phyloP scores from a whole-genome alignment of 35 echinoderm and acorn worm species.

The Nesometra sesokonis region DNA sequence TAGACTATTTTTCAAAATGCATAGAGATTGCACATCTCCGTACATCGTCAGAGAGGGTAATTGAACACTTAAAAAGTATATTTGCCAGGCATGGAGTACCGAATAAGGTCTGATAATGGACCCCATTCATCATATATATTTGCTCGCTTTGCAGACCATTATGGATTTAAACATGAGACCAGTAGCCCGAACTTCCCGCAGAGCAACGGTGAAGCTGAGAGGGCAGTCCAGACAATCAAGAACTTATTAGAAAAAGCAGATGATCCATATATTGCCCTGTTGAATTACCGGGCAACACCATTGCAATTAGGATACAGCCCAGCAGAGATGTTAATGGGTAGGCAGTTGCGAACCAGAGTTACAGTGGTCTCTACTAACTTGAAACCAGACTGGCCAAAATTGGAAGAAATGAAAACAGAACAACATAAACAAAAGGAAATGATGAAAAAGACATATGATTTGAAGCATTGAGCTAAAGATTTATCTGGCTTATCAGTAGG shows the following conservation, averaged over 20 bases:
- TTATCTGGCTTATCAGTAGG: background rate
- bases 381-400: background rate
- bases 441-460: background rate
- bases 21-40: constrained; percentile 12
- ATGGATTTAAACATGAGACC: constrained; percentile 14
- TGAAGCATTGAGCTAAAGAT: background rate
- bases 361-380: background rate
- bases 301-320: background rate
- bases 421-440: background rate
- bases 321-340: constrained; percentile 12
- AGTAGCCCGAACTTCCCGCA: constrained; percentile 14
- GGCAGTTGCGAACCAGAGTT: background rate
- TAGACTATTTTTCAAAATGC: constrained; percentile 28
- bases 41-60: no score
- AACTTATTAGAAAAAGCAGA: constrained; percentile 2
- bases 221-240: background rate
- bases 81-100: constrained; percentile 26
- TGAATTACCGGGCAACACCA: constrained; percentile 30
- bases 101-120: background rate
- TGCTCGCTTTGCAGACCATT: constrained; percentile 1
- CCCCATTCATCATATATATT: background rate
- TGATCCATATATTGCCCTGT: constrained; percentile 24
- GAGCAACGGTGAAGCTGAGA: constrained; percentile 26
- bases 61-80: constrained; percentile 5
- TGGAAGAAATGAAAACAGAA: background rate